These are phyloP conservation scores for Habropoda laboriosa DNA, from an alignment of 1,140 invertebrate genomes.

Conservation along the genomic window DNA sequence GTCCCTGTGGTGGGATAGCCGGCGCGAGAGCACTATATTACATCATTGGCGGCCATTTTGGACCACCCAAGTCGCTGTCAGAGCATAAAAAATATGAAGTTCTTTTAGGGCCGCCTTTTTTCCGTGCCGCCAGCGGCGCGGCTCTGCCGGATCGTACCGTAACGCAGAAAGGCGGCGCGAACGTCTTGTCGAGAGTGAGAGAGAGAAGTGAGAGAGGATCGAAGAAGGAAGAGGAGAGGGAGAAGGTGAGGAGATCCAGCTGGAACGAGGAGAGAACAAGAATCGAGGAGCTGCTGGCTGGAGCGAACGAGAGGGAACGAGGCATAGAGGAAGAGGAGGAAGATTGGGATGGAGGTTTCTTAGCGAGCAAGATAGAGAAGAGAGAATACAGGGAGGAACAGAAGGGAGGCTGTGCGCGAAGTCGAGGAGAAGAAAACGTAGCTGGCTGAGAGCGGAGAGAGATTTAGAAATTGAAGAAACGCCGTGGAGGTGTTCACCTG, in stretches of 20 bases:
- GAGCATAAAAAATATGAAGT: slow-evolving; percentile 82
- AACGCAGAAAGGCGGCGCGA: slow-evolving; percentile 72
- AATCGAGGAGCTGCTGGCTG: neutral
- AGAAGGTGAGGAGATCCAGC: slow-evolving; percentile 9
- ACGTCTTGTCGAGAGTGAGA: slow-evolving; percentile 54
- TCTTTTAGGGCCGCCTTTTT: slow-evolving; percentile 83
- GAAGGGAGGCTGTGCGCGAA: slow-evolving; percentile 12
- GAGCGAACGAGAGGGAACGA: slow-evolving; percentile 23
- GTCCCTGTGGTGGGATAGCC: slow-evolving; percentile 53
- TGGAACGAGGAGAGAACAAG: slow-evolving; percentile 21
- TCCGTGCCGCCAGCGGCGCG: slow-evolving; percentile 77
- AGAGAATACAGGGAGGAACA: slow-evolving; percentile 27
- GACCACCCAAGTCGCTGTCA: slow-evolving; percentile 82
- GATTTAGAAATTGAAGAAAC: slow-evolving; percentile 40
- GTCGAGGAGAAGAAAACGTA: slow-evolving; percentile 4
- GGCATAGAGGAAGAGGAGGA: slow-evolving; percentile 5
- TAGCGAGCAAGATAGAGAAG: slow-evolving; percentile 37
- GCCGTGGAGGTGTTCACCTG: neutral
- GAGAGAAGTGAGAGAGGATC: slow-evolving; percentile 19
- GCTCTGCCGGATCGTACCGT: slow-evolving; percentile 71
- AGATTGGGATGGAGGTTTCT: slow-evolving; percentile 26
- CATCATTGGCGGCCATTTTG: slow-evolving; percentile 82
- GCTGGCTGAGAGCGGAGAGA: neutral
- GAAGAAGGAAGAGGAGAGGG: slow-evolving; percentile 24
- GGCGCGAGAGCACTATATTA: slow-evolving; percentile 78